These are phyloP conservation scores for Montipora foliosa DNA, from an alignment of 64 coral and sea anemone species.

Conservation along the genomic window DNA sequence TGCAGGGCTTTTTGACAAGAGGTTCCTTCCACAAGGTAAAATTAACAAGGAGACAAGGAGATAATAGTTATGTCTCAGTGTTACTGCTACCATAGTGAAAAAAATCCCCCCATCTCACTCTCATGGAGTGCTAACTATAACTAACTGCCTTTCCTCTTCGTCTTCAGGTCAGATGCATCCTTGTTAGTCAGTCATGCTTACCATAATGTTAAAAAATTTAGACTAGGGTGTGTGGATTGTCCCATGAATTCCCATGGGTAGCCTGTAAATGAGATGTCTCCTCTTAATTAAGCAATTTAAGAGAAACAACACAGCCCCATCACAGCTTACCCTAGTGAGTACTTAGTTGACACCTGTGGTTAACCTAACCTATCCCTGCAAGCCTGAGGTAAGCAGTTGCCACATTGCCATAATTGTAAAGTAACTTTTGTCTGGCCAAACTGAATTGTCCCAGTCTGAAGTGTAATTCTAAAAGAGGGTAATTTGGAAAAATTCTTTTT, in stretches of 20 bases:
- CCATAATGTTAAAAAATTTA: not conserved
- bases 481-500: too few species aligned
- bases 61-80: not conserved
- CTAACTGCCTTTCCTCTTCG: not conserved
- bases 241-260: not conserved
- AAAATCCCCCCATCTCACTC: not conserved
- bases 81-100: not conserved
- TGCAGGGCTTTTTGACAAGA: not conserved
- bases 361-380: too few species aligned
- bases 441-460: too few species aligned
- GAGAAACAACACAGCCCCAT: not conserved
- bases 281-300: not conserved
- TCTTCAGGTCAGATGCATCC: not conserved
- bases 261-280: not conserved
- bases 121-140: not conserved
- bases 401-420: too few species aligned
- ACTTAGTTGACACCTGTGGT: too few species aligned
- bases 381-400: too few species aligned
- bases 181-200: not conserved
- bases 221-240: conserved; percentile 15
- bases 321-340: not conserved
- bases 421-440: not conserved
- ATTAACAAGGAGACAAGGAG: conserved; percentile 7
- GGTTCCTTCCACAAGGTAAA: conserved; percentile 9
- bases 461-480: too few species aligned